These are phyloP conservation scores for Morpho deidamia DNA, from an alignment of 2,888 invertebrate species.

Conservation along the genomic window DNA sequence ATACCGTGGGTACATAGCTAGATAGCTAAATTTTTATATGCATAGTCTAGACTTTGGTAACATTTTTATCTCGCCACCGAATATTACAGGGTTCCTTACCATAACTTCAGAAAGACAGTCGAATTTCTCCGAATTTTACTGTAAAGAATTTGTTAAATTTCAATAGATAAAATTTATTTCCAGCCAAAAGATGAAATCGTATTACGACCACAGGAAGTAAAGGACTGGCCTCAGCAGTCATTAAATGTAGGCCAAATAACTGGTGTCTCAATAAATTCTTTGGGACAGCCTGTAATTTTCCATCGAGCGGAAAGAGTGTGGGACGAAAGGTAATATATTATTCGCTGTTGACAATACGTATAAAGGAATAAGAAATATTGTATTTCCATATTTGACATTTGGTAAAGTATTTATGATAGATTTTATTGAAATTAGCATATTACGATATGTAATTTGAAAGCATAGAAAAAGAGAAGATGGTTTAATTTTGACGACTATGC, in stretches of 20 bases:
- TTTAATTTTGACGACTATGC: too few species aligned
- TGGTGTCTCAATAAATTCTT: conserved; percentile 89
- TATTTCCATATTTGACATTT: too few species aligned
- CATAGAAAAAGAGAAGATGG: too few species aligned
- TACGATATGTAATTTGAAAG: too few species aligned
- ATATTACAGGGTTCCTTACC: background rate
- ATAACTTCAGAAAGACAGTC: background rate
- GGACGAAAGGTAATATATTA: conserved; percentile 80
- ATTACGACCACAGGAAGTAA: conserved; percentile 81
- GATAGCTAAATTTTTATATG: too few species aligned
- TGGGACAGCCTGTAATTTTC: conserved; percentile 89
- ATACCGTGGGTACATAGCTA: too few species aligned
- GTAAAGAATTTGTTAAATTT: too few species aligned
- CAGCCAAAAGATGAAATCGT: conserved; percentile 72
- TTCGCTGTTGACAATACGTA: conserved; percentile 1
- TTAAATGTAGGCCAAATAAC: conserved; percentile 89
- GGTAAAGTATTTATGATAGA: too few species aligned
- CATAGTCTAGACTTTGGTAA: too few species aligned
- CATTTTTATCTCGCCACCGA: too few species aligned
- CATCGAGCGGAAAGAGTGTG: conserved; percentile 89
- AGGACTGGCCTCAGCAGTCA: conserved; percentile 80
- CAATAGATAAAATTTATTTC: conserved; percentile 22
- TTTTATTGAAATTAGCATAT: too few species aligned
- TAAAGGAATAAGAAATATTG: too few species aligned
- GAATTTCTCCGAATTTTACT: background rate